Evolutionary conservation across 2,113 vertebrate species (phyloP), one percentile per base, ranked within the genome.

Genomic region (Origma solitaria): DNA sequence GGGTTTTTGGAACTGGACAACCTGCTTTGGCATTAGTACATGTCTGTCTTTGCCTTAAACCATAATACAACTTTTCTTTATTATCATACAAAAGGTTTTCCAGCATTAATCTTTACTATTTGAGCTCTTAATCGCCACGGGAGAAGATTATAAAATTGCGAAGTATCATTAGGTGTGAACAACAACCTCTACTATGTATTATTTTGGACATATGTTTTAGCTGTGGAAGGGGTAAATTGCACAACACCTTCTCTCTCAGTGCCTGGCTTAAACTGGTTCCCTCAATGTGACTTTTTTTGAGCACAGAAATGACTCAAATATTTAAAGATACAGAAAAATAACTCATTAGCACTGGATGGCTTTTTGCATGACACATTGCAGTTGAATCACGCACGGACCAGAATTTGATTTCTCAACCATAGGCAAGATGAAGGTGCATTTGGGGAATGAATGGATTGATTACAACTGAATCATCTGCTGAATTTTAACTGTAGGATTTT

Each of bases 221-320:
- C 75, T 90, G 54, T 78, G 45, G 61, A 87, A 75, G 37, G 31
- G 54, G 19, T 83, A 49, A 78, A 89, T 73, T 70, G 25, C 50
- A 71, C 51, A 86, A 1, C 45, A 58, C 49, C 28, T 62, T 54
- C 54, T 89, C 37, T 31, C 47, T 90, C 51, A 8, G 33, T 61
- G 54, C 15, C 70, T 88, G 51, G 38, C 38, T 95, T 90, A 86
- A 93, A 88, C 81, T 87, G 70, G 79, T 92, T 93, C 64, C 37
- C 54, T 77, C 82, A 54, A 8, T 58, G 47, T 88, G 78, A 70
- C 68, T 90, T 64, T 86, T 82, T 80, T 73, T 82, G 30, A 94
- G 51, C 65, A 54, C 25, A 81, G 37, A 95, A 93, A 69, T 96
- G 84, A 95, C 85, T 93, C 92, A 88, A 85, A 77, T 94, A 76